phyloP scores from a whole-genome alignment of 1,140 invertebrate species.

The Apis florea region DNA sequence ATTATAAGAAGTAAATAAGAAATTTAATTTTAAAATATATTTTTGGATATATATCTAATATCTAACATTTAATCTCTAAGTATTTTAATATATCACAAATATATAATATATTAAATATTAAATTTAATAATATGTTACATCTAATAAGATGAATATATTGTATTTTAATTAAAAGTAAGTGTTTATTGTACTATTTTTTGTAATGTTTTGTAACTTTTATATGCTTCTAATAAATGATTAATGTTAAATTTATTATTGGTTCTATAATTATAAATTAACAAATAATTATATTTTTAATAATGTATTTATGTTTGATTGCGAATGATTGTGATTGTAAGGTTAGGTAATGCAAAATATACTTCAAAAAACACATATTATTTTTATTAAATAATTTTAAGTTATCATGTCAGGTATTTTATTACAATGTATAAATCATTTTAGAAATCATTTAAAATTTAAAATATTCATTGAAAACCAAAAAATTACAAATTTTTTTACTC shows the following conservation, averaged over 20 bases:
- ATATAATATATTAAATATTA: background rate
- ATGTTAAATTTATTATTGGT: background rate
- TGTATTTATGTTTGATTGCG: background rate
- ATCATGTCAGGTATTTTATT: background rate
- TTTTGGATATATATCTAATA: conserved; percentile 14
- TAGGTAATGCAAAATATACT: background rate
- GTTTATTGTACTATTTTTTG: background rate
- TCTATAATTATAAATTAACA: background rate
- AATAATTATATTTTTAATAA: no score
- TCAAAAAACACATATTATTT: background rate
- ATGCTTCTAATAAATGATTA: background rate
- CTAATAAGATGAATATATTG: background rate
- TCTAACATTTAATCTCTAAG: no score
- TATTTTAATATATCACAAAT: background rate
- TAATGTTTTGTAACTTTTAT: background rate
- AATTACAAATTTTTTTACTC: background rate
- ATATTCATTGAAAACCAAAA: background rate
- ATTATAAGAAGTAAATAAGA: conserved; percentile 5
- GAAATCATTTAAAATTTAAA: background rate
- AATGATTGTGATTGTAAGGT: background rate
- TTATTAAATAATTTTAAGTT: background rate
- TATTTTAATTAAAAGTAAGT: background rate
- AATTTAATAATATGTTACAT: background rate
- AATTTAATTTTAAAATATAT: conserved; percentile 23
- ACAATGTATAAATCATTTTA: background rate